Base-by-base conservation (phyloP, 2,888 invertebrate species). In the Gasteruption jaculator region DNA sequence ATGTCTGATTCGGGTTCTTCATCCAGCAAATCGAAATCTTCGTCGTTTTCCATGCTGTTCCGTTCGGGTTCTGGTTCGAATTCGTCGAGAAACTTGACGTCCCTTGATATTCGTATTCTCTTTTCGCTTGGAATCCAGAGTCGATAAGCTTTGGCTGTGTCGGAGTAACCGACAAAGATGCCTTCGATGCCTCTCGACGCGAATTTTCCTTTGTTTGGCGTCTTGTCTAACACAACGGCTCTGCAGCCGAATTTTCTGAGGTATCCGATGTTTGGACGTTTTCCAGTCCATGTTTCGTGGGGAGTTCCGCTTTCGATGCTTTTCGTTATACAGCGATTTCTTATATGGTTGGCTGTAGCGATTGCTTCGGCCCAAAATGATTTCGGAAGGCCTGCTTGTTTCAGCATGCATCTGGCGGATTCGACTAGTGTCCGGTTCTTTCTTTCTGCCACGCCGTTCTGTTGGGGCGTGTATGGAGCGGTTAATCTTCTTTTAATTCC, bases 371-470 rank as follows among this genome's bases (percentile, higher is more conserved):
- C 41, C 42, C 38, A 44, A 20, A 58, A 53, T 6, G 25, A 30
- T 5, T 50, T 22, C n/a, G 47, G 38, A 5, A 60, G 35, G 3
- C 42, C 43, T 11, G 52, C 42, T 12, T 58, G 46, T 0, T 48
- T 21, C 14, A 66, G 15, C 48, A 65, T 50, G 5, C 53, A 49
- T 11, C 60, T 43, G 5, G 59, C 54, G 26, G 41, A 16, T 61
- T n/a, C n/a, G n/a, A n/a, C n/a, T n/a, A n/a, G n/a, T n/a, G n/a
- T n/a, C n/a, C n/a, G n/a, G n/a, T n/a, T 61, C 20, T 52, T 49
- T 5, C 57, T 29, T 41, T 66, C 64, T 3, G 61, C 54, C 0
- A 50, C 42, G 2, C 59, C 62, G 45, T 61, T 65, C 12, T 59
- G 56, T 33, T 63, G 48, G 1, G 57, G 62, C 4, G 49, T 58